phyloP scores from a whole-genome alignment of 2,888 invertebrate species.

The Rhopalosiphum nymphaeae region DNA sequence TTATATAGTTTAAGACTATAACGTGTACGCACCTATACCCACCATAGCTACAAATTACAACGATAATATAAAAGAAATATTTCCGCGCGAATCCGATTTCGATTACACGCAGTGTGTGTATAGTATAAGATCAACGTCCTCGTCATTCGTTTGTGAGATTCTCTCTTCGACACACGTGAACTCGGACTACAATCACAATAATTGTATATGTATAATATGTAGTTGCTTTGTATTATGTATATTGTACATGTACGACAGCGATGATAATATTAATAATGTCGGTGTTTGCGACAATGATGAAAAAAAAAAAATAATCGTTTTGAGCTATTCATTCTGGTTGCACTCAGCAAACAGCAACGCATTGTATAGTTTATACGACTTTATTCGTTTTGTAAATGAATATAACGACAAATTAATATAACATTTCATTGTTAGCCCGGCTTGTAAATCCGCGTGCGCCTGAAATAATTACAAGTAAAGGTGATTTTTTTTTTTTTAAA shows the following conservation, averaged over 20 bases:
- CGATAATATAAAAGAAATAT: slow-evolving; percentile 7
- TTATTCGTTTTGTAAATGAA: not conserved
- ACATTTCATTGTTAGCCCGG: not conserved
- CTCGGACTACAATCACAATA: slow-evolving; percentile 17
- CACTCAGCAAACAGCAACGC: not conserved
- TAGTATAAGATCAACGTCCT: slow-evolving; percentile 32
- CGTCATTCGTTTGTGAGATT: not conserved
- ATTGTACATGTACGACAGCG: not conserved
- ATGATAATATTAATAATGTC: not conserved
- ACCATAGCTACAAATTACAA: not conserved
- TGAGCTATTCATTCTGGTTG: slow-evolving; percentile 4
- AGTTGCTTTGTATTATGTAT: not conserved
- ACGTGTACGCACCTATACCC: not conserved
- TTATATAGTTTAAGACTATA: not conserved
- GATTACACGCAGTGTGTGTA: not conserved
- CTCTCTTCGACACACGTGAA: not conserved
- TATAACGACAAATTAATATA: not conserved
- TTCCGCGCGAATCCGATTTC: not conserved
- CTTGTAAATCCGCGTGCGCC: not conserved
- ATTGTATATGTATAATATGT: not conserved
- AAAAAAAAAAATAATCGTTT: slow-evolving; percentile 29
- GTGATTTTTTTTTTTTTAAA: not conserved
- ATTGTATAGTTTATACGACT: not conserved
- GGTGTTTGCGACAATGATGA: not conserved
- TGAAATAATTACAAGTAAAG: not conserved